Conservation (phyloP, 2,113 vertebrate genomes). For the Neolamprologus falcicula region DNA sequence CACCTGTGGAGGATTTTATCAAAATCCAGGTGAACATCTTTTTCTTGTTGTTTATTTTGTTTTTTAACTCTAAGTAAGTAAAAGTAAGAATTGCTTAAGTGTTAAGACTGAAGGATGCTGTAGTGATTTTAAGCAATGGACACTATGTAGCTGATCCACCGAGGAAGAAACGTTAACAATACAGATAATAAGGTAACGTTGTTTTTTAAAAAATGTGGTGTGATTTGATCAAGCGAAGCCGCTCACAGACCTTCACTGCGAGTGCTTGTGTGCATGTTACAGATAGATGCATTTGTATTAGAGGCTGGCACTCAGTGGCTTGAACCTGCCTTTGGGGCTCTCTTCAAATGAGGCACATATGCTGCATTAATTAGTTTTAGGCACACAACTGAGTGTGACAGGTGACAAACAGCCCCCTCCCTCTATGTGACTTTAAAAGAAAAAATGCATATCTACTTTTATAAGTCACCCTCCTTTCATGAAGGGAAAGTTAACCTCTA, state of each 20-base stretch:
- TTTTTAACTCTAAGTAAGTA: background rate
- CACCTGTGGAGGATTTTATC: background rate
- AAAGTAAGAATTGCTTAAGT: background rate
- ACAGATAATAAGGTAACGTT: accelerated
- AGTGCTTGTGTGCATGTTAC: background rate
- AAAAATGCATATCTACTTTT: background rate
- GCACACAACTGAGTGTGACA: slow-evolving; percentile 29
- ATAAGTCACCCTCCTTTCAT: slow-evolving; percentile 7
- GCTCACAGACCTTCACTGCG: background rate
- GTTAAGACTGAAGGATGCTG: background rate
- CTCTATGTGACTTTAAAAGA: background rate
- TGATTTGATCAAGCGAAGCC: background rate
- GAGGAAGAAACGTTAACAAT: background rate
- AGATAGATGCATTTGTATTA: background rate
- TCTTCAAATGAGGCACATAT: slow-evolving; percentile 49
- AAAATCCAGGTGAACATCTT: background rate
- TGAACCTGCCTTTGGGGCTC: slow-evolving; percentile 21
- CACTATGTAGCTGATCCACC: background rate
- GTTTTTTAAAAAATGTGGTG: background rate
- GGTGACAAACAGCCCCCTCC: slow-evolving; percentile 16
- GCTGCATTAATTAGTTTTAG: slow-evolving; percentile 64
- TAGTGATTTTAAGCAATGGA: background rate
- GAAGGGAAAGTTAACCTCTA: slow-evolving; percentile 37
- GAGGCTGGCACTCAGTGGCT: background rate
- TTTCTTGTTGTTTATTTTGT: background rate